Evolutionary conservation across 2,797 vertebrate genomes (phyloP), one percentile per base, ranked within the genome.

Genomic region (Coracias cyanogaster): DNA sequence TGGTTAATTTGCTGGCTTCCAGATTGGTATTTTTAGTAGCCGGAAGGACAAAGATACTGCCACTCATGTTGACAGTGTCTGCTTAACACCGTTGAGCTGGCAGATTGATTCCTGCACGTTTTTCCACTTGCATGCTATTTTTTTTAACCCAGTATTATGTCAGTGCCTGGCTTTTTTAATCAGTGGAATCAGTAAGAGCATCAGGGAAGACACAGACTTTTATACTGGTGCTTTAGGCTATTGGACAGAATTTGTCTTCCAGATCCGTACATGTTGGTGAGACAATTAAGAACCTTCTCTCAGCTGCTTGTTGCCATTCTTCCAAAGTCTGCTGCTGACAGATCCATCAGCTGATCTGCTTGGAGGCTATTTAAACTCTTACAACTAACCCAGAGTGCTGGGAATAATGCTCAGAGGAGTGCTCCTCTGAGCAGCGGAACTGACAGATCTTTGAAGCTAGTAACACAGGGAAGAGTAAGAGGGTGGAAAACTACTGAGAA

Each of bases 241-340:
- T 81, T 80, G 94, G 94, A 66, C 76, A 73, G 69, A 65, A 78
- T 69, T 84, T 79, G 66, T 70, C 89, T 94, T 25, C 70, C 66
- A 82, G 67, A 79, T 80, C 76, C 45, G 31, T 33, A 13, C 4
- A 31, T 26, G 89, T 43, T 80, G 10, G 10, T 86, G 94, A 87
- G 82, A 79, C 58, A 79, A 74, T 12, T 28, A 65, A 12, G 71
- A 72, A 6, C 9, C 79, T 95, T 83, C 82, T 96, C 74, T 84
- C 86, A 66, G 78, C 43, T 31, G 33, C 84, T 18, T 92, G 93
- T 95, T 96, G n/a, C 94, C 35, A 87, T 39, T 15, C 67, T 91
- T 25, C 81, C 35, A 2, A 55, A 89, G 7, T 89, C 67, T 92
- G 89, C 94, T 39, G 39, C 64, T 88, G 90, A 6, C 76, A 60